These are phyloP conservation scores for Gari tellinella DNA, from an alignment of 2,888 invertebrate species.

Conservation along the genomic window DNA sequence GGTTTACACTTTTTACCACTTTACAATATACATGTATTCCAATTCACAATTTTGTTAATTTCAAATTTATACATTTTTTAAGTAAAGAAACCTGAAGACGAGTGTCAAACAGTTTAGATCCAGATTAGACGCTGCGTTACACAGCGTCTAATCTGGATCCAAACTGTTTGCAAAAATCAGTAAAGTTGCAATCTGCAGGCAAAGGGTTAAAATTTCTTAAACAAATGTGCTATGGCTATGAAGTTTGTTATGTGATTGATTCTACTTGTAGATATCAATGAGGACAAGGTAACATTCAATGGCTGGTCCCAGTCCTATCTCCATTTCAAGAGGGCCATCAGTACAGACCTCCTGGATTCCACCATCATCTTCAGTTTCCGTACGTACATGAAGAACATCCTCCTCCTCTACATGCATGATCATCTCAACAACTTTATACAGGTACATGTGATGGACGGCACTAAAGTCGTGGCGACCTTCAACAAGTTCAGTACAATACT, in stretches of 20 bases:
- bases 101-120: too few relatives aligned
- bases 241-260: neutral
- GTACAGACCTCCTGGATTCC: conserved; percentile 90
- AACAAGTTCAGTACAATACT: conserved; percentile 47
- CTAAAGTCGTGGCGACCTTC: conserved; percentile 62
- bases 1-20: too few relatives aligned
- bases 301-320: conserved; percentile 90
- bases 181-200: too few relatives aligned
- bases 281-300: conserved; percentile 94
- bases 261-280: conserved; percentile 91
- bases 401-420: conserved; percentile 94
- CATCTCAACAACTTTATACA: conserved; percentile 97
- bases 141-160: too few relatives aligned
- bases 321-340: conserved; percentile 86
- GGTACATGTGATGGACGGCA: conserved; percentile 71
- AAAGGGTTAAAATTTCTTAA: too few relatives aligned
- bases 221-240: too few relatives aligned
- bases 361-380: conserved; percentile 94
- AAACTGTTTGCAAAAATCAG: too few relatives aligned
- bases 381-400: conserved; percentile 91
- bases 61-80: too few relatives aligned
- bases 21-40: too few relatives aligned
- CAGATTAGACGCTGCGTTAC: too few relatives aligned
- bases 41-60: too few relatives aligned
- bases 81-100: too few relatives aligned